These are phyloP conservation scores for Arizona elegans DNA, from an alignment of 2,113 vertebrate genomes.

Conservation along the genomic window DNA sequence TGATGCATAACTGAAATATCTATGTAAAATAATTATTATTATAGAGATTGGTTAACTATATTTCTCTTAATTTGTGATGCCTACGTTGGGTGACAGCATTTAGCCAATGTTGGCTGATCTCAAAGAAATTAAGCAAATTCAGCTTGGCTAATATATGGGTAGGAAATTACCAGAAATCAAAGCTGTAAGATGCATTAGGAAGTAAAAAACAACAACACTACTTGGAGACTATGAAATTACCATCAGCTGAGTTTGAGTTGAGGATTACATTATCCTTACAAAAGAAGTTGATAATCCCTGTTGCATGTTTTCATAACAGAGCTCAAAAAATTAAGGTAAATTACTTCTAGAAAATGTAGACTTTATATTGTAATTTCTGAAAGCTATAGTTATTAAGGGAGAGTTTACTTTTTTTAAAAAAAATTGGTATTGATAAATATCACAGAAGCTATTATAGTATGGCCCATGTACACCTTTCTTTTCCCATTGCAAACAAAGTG, in stretches of 20 bases:
- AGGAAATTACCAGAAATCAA: background rate
- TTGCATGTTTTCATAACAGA: background rate
- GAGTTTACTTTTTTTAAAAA: background rate
- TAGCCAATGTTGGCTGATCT: background rate
- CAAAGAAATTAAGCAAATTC: background rate
- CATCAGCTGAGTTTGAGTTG: background rate
- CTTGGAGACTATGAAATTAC: background rate
- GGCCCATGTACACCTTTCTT: background rate
- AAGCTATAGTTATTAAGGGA: background rate
- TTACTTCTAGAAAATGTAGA: background rate
- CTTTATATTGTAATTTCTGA: background rate
- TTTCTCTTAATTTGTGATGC: background rate
- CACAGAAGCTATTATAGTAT: background rate
- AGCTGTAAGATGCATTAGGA: background rate
- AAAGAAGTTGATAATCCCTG: background rate
- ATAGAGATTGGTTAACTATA: background rate
- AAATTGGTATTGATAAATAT: background rate
- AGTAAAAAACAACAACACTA: background rate
- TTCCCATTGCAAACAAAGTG: background rate
- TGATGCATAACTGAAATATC: slow-evolving; percentile 15
- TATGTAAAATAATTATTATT: background rate
- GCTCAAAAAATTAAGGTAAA: background rate
- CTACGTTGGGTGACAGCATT: background rate
- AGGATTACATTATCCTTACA: background rate
- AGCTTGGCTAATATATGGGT: background rate